phyloP scores from a whole-genome alignment of 2,113 vertebrate species.

The Alexandromys fortis region DNA sequence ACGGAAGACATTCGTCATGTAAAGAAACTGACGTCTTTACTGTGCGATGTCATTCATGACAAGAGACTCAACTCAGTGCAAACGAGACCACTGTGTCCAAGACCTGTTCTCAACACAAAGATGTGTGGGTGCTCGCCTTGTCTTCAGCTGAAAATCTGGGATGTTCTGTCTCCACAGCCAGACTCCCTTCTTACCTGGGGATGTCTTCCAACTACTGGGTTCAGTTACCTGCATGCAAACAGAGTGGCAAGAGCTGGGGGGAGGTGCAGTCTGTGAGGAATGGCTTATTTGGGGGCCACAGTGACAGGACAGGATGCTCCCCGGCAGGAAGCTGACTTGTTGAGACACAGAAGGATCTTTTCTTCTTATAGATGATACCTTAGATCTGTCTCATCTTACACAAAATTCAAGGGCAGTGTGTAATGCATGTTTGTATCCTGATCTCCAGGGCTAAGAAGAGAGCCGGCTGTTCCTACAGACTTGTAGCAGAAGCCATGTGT shows the following conservation, averaged over 20 bases:
- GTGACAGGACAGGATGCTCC: not conserved
- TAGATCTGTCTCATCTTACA: not conserved
- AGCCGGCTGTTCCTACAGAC: not conserved
- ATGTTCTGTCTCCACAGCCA: not conserved
- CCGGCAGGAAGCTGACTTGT: rapidly evolving
- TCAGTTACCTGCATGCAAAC: not conserved
- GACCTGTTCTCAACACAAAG: not conserved
- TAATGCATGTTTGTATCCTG: rapidly evolving
- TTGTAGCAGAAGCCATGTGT: not conserved
- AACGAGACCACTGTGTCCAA: too few relatives aligned
- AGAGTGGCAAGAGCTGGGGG: rapidly evolving
- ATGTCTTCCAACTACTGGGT: rapidly evolving
- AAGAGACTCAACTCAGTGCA: not conserved
- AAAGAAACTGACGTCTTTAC: not conserved
- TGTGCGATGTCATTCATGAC: not conserved
- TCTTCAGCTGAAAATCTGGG: rapidly evolving
- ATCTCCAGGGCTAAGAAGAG: not conserved
- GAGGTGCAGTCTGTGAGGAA: not conserved
- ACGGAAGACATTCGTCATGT: not conserved
- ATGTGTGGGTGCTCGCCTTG: rapidly evolving
- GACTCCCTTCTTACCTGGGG: not conserved
- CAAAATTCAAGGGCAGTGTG: rapidly evolving
- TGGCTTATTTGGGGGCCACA: rapidly evolving
- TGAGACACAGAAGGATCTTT: rapidly evolving
- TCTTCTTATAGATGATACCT: not conserved